Evolutionary conservation across 2,888 invertebrate genomes (phyloP), one percentile per base, ranked within the genome.

Genomic region (Dendrolimus pini): DNA sequence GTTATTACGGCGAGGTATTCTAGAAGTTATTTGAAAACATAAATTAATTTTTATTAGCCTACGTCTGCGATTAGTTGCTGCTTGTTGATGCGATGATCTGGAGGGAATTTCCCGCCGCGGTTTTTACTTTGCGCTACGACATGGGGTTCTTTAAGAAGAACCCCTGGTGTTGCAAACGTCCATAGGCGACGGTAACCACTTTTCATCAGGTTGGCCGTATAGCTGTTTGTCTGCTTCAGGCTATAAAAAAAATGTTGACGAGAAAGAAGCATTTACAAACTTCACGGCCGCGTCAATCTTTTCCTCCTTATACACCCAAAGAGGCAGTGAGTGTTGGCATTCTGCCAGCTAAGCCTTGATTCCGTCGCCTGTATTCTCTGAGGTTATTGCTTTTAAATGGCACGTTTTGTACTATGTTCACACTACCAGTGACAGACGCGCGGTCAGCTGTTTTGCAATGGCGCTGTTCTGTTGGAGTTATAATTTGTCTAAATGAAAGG

Each of bases 361-460:
- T 78, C 72, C 68, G 64, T 67, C 69, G 67, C 67, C 73, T 65
- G 56, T 53, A 57, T 59, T 73, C 71, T 71, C 72, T 71, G 72
- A 70, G 76, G 75, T 77, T 74, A 80, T 77, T 73, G 75, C 75
- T 71, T 78, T 80, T 78, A 75, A 81, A 80, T 73, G 71, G 72
- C 71, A 70, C 72, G 69, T 71, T 74, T 70, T 68, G 67, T 67
- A 66, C 66, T 64, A 58, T 55, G 57, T 59, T 59, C 55, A 59
- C 59, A 59, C 59, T 55, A 56, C 55, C 56, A 56, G 57, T 53
- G 47, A 47, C 57, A 30, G 18, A 14, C 18, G n/a, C 59, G 13
- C 42, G 56, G 57, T 59, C 59, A 59, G 54, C 59, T 54, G 42
- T 59, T 55, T 41, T 18, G 54, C 30, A 13, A 54, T 6, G 10